A percentile compares a stretch with the other conserved stretches of the same genome.
Conservation (phyloP, 2,797 vertebrate species). For the Anas georgica region DNA sequence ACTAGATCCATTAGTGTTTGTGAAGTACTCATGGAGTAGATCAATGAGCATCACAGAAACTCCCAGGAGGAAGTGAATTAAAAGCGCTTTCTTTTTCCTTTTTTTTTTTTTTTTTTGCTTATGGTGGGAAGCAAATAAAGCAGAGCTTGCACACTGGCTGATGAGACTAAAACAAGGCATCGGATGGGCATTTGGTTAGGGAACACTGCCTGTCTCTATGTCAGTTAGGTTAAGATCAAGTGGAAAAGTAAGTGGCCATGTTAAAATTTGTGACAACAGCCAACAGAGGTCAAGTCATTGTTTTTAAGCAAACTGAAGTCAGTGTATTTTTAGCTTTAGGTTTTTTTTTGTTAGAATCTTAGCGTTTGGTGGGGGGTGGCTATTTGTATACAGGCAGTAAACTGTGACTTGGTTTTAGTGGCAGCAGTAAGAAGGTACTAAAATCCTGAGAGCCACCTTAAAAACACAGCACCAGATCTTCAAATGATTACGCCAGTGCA, state of each 20-base stretch:
- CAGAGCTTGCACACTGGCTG: background rate
- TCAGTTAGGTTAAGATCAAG: background rate
- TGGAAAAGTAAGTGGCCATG: background rate
- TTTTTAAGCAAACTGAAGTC: background rate
- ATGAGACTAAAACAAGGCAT: background rate
- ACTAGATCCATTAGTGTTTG: constrained; percentile 63
- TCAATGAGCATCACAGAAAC: constrained; percentile 59
- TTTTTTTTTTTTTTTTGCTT: background rate
- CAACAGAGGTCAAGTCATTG: background rate
- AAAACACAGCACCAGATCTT: background rate
- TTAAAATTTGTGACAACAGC: background rate
- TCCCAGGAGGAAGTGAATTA: constrained; percentile 61
- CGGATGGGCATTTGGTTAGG: background rate
- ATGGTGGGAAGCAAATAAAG: constrained; percentile 34
- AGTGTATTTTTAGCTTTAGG: background rate
- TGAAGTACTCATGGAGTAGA: constrained; percentile 36
- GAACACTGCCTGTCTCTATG: background rate
- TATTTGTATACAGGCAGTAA: background rate
- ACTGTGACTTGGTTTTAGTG: constrained; percentile 27
- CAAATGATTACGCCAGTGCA: background rate
- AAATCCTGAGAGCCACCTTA: constrained; percentile 60
- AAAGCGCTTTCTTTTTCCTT: constrained; percentile 8
- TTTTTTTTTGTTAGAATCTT: background rate
- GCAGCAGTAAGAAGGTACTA: constrained; percentile 3
- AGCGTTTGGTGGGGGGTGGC: background rate